Percentiles rank a stretch among this genome's conserved stretches.
Conservation (phyloP, 2,888 invertebrate species). For the Mellilla xanthometata region DNA sequence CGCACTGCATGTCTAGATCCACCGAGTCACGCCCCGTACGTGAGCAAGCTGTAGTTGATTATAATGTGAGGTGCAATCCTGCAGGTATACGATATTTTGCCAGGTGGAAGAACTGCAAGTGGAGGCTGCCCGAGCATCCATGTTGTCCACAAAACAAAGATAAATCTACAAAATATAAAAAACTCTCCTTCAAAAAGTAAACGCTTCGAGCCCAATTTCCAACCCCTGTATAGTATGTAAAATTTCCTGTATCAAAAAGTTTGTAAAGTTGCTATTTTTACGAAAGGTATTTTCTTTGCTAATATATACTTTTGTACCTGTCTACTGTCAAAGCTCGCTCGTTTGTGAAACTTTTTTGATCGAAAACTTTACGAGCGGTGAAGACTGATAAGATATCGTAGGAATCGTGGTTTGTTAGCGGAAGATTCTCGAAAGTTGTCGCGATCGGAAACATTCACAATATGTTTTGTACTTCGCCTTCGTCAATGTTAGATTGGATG, state of each 20-base stretch:
- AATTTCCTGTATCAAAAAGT: slow-evolving; percentile 66
- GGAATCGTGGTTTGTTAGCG: slow-evolving; percentile 68
- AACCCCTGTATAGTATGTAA: slow-evolving; percentile 62
- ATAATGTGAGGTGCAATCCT: slow-evolving; percentile 82
- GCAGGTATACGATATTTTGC: slow-evolving; percentile 92
- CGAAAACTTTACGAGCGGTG: slow-evolving; percentile 74
- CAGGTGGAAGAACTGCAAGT: slow-evolving; percentile 92
- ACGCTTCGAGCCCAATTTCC: slow-evolving; percentile 67
- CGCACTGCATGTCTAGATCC: too few species aligned
- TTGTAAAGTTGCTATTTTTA: slow-evolving; percentile 80
- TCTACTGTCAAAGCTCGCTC: slow-evolving; percentile 70
- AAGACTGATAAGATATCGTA: slow-evolving; percentile 80
- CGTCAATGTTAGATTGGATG: slow-evolving; percentile 75
- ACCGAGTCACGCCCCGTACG: too few species aligned
- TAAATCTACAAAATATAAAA: slow-evolving; percentile 76
- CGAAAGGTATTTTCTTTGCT: slow-evolving; percentile 66
- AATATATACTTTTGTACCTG: slow-evolving; percentile 54
- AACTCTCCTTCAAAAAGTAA: slow-evolving; percentile 78
- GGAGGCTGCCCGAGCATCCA: slow-evolving; percentile 87
- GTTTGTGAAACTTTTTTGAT: slow-evolving; percentile 67
- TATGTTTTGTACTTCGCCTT: slow-evolving; percentile 64
- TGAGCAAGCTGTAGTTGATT: slow-evolving; percentile 80
- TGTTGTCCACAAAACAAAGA: slow-evolving; percentile 85
- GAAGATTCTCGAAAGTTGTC: slow-evolving; percentile 56
- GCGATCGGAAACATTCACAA: slow-evolving; percentile 60